Conservation (phyloP, 2,888 invertebrate species). For the Mechanitis messenoides region DNA sequence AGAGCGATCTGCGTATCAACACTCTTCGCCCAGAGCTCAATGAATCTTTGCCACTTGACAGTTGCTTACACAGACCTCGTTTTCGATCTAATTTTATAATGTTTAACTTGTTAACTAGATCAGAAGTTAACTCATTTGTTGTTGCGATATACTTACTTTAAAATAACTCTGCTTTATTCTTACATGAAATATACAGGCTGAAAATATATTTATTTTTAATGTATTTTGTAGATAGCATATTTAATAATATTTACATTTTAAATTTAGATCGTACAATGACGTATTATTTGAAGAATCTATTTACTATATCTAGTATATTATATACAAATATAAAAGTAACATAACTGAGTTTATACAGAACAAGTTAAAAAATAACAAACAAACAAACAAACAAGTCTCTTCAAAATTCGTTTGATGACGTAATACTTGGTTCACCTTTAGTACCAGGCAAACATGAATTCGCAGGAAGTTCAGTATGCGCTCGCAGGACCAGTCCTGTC, state of each 20-base stretch:
- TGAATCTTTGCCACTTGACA: constrained; percentile 38
- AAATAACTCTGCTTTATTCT: constrained; percentile 6
- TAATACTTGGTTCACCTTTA: constrained; percentile 43
- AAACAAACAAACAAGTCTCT: too few species aligned
- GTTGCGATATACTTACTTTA: constrained; percentile 14
- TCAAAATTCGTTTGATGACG: constrained; percentile 38
- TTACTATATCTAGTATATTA: too few species aligned
- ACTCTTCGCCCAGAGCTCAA: constrained; percentile 22
- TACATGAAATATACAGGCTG: neutral
- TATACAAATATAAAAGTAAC: neutral
- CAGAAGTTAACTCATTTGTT: constrained; percentile 22
- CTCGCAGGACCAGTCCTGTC: neutral
- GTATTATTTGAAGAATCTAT: too few species aligned
- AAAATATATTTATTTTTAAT: neutral
- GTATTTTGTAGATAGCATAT: neutral
- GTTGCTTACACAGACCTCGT: constrained; percentile 37
- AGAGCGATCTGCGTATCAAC: constrained; percentile 9
- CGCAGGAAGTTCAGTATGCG: constrained; percentile 9
- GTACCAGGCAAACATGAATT: constrained; percentile 47
- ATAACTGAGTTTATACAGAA: neutral
- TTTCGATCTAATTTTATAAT: constrained; percentile 23
- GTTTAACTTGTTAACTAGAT: constrained; percentile 14
- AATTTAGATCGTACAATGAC: too few species aligned
- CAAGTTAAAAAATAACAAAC: neutral
- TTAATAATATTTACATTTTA: too few species aligned